These are phyloP conservation scores for Trachelus stipa DNA, from an alignment of 2,888 invertebrate species.

Conservation along the genomic window DNA sequence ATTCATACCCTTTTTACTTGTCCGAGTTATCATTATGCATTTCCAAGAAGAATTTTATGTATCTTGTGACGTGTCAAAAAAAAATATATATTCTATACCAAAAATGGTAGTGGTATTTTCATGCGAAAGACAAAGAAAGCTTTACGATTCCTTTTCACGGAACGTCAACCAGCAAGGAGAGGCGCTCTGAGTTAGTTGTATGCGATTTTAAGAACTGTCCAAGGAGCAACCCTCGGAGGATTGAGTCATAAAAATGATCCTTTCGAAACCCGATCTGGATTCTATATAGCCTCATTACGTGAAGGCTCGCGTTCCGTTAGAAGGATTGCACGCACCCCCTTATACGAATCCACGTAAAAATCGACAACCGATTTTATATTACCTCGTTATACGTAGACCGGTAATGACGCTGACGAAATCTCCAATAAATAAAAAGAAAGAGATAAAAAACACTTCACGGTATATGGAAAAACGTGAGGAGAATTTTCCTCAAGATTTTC, in stretches of 20 bases:
- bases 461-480: constrained; percentile 1
- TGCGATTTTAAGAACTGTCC: constrained; percentile 8
- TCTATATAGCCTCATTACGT: background rate
- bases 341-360: background rate
- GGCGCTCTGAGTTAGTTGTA: background rate
- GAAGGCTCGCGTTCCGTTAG: constrained; percentile 2
- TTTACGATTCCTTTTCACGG: background rate
- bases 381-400: constrained; percentile 10
- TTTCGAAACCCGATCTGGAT: constrained; percentile 1
- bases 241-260: constrained; percentile 20
- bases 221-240: background rate
- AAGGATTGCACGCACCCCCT: background rate
- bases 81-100: background rate
- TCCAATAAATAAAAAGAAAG: background rate
- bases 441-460: background rate
- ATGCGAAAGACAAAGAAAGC: background rate
- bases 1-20: background rate
- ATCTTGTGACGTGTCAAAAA: background rate
- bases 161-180: background rate
- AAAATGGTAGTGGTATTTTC: background rate
- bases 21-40: background rate
- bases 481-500: constrained; percentile 6
- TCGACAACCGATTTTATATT: constrained; percentile 16
- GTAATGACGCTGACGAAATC: background rate
- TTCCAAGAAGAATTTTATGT: background rate